Base-by-base conservation (phyloP, 2,797 vertebrate species). In the Labroides dimidiatus region DNA sequence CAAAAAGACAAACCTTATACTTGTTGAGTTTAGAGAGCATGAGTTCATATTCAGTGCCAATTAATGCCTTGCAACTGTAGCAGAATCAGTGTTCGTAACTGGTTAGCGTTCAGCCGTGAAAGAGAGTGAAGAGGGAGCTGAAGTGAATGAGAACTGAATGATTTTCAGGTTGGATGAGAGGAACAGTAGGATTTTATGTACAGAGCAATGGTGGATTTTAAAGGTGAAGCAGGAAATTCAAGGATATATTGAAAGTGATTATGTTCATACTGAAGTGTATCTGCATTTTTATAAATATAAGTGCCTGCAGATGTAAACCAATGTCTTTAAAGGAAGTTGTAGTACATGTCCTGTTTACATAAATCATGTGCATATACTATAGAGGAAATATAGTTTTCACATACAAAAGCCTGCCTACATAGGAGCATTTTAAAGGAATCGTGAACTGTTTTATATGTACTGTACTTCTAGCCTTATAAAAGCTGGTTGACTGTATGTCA, bases 401-500 rank as follows among this genome's bases (percentile, higher is more conserved):
- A 71, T 77, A 37, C 68, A 76, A 51, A 72, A 75, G 75, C 59
- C 67, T 78, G 80, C 75, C 57, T 85, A 81, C 67, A 42, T 75
- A 80, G 71, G 66, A 88, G 78, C 15, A 41, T 69, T 64, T 49
- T 65, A 62, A 69, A 79, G 61, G 74, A 84, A 77, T 74, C 75
- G 63, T 84, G 65, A 82, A 72, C 52, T 76, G 44, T 87, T 86
- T 83, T 78, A 61, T 73, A 85, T 62, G 77, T 87, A 88, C 86
- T 89, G 77, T 85, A 87, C 84, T 78, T 81, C n/a, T 82, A 80
- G 74, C 77, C 77, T 77, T 85, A 74, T 64, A 78, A 81, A 86
- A 84, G 65, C 72, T 78, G 81, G 74, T 77, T 45, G 69, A 76
- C 44, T 79, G 81, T 85, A 90, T 88, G 87, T 86, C 77, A 83